Evolutionary conservation across 2,888 invertebrate genomes (phyloP).

Genomic region (Seladonia tumulorum): DNA sequence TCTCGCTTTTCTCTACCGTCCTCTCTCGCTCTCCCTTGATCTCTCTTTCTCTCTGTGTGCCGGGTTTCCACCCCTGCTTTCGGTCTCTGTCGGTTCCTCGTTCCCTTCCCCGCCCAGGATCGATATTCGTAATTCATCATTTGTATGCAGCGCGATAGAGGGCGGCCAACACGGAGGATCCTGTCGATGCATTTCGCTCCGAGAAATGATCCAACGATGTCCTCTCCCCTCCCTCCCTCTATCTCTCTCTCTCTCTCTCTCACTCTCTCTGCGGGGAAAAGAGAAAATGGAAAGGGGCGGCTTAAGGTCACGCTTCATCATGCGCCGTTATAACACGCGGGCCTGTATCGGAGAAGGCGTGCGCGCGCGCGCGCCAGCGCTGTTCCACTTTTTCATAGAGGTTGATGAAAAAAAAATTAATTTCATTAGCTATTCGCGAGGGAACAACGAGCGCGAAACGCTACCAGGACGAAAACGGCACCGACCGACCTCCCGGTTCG

Average conservation of each 20-base stretch:
- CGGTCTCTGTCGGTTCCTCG: conserved; percentile 45
- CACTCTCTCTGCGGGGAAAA: not conserved
- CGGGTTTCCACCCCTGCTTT: conserved; percentile 18
- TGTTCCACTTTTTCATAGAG: conserved; percentile 50
- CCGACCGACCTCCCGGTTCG: conserved; percentile 30
- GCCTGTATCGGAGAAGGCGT: not conserved
- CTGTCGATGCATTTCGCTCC: conserved; percentile 66
- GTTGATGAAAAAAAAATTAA: conserved; percentile 67
- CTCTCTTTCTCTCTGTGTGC: conserved; percentile 7
- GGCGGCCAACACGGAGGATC: conserved; percentile 70
- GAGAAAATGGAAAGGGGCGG: conserved; percentile 31
- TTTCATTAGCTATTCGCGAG: conserved; percentile 70
- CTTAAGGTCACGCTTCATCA: conserved; percentile 49
- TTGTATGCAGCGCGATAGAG: conserved; percentile 82
- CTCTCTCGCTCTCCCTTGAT: not conserved
- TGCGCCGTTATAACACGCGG: conserved; percentile 23
- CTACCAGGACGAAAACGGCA: conserved; percentile 26
- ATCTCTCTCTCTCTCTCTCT: not conserved
- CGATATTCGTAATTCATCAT: conserved; percentile 84
- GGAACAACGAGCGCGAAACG: conserved; percentile 37
- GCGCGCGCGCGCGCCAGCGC: not conserved
- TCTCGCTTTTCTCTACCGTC: not conserved
- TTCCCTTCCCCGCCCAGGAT: conserved; percentile 68
- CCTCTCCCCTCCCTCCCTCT: conserved; percentile 17
- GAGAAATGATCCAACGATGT: conserved; percentile 73